Base-by-base conservation (phyloP, 1,140 invertebrate species). In the Drosophila subpulchrella region DNA sequence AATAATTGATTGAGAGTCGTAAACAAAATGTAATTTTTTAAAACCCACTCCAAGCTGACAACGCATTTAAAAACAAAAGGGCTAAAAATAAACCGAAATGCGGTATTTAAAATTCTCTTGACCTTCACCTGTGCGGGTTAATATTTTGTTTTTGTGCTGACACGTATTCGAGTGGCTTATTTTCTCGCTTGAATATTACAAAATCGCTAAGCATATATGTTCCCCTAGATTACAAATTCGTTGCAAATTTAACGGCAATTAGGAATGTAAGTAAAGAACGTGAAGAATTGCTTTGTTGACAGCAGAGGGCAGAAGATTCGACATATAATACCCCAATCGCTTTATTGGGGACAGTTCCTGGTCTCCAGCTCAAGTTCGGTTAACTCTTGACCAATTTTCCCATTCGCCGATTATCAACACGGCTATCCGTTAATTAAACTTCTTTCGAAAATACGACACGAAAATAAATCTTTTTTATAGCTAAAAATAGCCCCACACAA, bases 171-270 rank as follows among this genome's bases (percentile, higher is more conserved):
- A 13, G 13, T 47, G 53, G 42, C 46, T 53, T 42, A 50, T 65
- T 50, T 55, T 32, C 27, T 36, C 30, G 48, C 38, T 66, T 27
- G 55, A 24, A 53, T 47, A 32, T 38, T 60, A 41, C 36, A 36
- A 48, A 57, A 71, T 58, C 42, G n/a, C 27, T 20, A 36, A 70
- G 65, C 44, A 48, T 56, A 20, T 70, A 32, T 15, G 27, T 50
- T 20, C 27, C 32, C 46, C n/a, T 6, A 50, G 38, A 32, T 66
- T 44, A 20, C 8, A 36, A 78, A 71, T 86, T 71, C 51, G 65
- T 63, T 81, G 68, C 67, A 77, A 81, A 82, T 86, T 75, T 88
- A 72, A 75, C 62, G 83, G 78, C 82, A 88, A 88, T 86, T 86
- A 78, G 61, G 34, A 58, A 81, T 72, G 62, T 72, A 75, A 82